These are phyloP conservation scores for Zosterops pallidus DNA, from an alignment of 2,113 vertebrate species.

Conservation along the genomic window DNA sequence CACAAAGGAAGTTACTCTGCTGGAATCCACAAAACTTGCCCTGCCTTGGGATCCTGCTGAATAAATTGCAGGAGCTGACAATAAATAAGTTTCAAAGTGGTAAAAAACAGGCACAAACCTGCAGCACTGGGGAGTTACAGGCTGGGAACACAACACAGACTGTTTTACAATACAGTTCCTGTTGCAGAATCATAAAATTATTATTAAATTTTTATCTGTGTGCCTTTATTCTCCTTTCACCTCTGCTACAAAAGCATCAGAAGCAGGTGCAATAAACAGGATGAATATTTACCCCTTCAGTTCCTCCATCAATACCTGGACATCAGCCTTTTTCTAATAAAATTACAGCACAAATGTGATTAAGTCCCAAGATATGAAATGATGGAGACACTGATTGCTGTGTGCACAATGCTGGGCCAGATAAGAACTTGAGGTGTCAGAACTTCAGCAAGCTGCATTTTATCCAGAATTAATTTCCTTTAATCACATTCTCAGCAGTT, in stretches of 20 bases:
- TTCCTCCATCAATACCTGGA: slow-evolving; percentile 19
- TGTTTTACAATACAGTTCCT: neutral
- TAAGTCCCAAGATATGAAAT: neutral
- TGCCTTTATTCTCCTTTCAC: neutral
- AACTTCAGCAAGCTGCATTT: slow-evolving; percentile 3
- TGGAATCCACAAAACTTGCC: neutral
- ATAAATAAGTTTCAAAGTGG: neutral
- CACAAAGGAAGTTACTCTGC: neutral
- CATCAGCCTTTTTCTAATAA: slow-evolving; percentile 8
- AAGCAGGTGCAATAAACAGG: slow-evolving; percentile 29
- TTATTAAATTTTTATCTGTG: neutral
- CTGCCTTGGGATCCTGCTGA: neutral
- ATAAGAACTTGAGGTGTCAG: neutral
- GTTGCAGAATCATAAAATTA: neutral
- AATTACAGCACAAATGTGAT: neutral
- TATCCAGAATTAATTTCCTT: slow-evolving; percentile 53
- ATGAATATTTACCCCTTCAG: slow-evolving; percentile 42
- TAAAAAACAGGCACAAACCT: neutral
- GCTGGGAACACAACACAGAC: neutral
- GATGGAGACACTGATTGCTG: neutral
- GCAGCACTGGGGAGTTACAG: neutral
- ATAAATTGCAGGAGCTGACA: neutral
- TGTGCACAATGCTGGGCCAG: neutral
- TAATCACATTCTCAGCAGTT: neutral
- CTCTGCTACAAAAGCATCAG: neutral